A percentile compares a stretch with the other conserved stretches of the same genome.
Conservation (phyloP, 2,797 vertebrate genomes). For the Syngnathus rostellatus region DNA sequence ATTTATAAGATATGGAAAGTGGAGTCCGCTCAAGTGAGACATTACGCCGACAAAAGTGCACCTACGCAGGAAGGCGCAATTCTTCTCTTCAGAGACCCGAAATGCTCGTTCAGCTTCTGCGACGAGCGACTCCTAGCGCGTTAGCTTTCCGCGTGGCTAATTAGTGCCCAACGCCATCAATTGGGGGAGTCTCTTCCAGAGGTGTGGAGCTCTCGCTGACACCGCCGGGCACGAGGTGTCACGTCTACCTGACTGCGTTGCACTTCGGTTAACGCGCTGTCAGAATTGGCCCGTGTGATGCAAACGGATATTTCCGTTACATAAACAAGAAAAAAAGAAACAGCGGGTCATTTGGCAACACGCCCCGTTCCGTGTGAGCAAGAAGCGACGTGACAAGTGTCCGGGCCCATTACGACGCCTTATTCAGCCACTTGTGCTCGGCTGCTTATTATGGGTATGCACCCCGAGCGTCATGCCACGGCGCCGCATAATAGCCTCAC, state of each 20-base stretch:
- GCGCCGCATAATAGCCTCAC: slow-evolving; percentile 47
- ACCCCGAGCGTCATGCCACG: slow-evolving; percentile 42
- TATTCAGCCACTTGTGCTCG: slow-evolving; percentile 53
- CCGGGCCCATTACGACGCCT: slow-evolving; percentile 61
- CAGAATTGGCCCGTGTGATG: slow-evolving; percentile 15
- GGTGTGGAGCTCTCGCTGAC: slow-evolving; percentile 65
- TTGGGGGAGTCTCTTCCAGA: slow-evolving; percentile 65
- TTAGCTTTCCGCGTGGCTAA: slow-evolving; percentile 51
- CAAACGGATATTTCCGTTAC: slow-evolving; percentile 20
- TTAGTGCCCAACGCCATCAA: slow-evolving; percentile 63
- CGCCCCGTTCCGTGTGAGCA: slow-evolving; percentile 42
- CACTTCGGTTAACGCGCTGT: slow-evolving; percentile 35
- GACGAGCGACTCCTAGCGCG: slow-evolving; percentile 6
- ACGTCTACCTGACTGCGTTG: slow-evolving; percentile 57
- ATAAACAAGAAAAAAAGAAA: slow-evolving; percentile 23
- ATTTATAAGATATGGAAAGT: slow-evolving; percentile 99
- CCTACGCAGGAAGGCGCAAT: not conserved
- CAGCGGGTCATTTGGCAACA: slow-evolving; percentile 56
- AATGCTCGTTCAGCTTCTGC: slow-evolving; percentile 5
- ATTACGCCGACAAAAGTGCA: slow-evolving; percentile 76
- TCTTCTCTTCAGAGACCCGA: not conserved
- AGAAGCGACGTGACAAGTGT: slow-evolving; percentile 68
- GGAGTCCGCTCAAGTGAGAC: slow-evolving; percentile 88
- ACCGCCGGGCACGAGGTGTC: slow-evolving; percentile 36
- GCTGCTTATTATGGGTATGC: slow-evolving; percentile 37